Conservation (phyloP, 2,888 invertebrate species). For the Rhagophthalmus giganteus region DNA sequence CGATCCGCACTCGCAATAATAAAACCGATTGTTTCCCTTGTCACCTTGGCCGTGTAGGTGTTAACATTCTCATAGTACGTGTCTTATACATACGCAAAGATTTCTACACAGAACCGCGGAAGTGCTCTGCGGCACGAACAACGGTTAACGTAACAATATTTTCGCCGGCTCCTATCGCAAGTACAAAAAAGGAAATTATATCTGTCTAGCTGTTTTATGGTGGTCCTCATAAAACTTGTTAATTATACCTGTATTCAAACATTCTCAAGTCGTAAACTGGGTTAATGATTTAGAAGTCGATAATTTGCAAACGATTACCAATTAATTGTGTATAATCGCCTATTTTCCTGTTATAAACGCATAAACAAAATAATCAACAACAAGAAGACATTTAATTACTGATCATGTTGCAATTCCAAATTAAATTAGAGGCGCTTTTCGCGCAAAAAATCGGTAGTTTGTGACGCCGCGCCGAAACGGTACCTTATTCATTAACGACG, state of each 20-base stretch:
- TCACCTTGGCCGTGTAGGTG: constrained; percentile 10
- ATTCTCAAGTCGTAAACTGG: constrained; percentile 19
- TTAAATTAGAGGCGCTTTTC: too few species aligned
- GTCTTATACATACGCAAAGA: background rate
- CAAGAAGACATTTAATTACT: too few species aligned
- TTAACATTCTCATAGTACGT: background rate
- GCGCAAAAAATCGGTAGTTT: too few species aligned
- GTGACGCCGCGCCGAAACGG: too few species aligned
- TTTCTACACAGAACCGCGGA: constrained; percentile 7
- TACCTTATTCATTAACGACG: too few species aligned
- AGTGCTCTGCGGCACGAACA: constrained; percentile 7
- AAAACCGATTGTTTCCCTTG: constrained; percentile 14
- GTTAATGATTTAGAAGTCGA: constrained; percentile 19
- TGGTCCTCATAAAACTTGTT: constrained; percentile 21
- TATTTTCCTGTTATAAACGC: constrained; percentile 5
- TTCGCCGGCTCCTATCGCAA: too few species aligned
- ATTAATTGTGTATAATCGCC: constrained; percentile 7
- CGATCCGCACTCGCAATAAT: constrained; percentile 13
- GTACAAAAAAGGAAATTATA: constrained; percentile 1
- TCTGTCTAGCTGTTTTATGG: constrained; percentile 8
- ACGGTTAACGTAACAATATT: background rate
- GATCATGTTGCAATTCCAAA: too few species aligned
- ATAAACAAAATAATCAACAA: too few species aligned
- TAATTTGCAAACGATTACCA: constrained; percentile 21
- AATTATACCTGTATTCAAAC: constrained; percentile 21